These are phyloP conservation scores for Onthophagus taurus DNA, from an alignment of 1,140 invertebrate species.

Conservation along the genomic window DNA sequence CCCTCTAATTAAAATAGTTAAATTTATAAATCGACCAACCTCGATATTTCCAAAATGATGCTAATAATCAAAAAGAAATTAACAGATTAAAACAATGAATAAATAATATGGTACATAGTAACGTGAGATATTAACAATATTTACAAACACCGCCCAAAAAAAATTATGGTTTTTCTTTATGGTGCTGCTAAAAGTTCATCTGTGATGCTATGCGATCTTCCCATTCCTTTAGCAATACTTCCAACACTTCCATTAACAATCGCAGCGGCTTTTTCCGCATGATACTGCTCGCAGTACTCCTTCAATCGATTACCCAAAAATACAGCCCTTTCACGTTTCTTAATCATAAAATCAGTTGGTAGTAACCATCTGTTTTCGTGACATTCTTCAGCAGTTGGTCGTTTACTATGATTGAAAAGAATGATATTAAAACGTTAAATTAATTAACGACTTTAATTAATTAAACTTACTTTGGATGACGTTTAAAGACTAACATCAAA, in stretches of 20 bases:
- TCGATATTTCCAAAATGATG: no score
- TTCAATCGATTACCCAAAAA: slow-evolving; percentile 76
- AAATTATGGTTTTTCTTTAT: slow-evolving; percentile 17
- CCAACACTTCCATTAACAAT: neutral
- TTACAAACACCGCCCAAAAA: slow-evolving; percentile 7
- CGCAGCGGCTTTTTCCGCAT: slow-evolving; percentile 44
- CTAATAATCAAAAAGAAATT: no score
- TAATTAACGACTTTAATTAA: slow-evolving; percentile 18
- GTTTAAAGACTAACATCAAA: slow-evolving; percentile 90
- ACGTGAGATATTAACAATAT: slow-evolving; percentile 11
- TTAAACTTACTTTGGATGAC: slow-evolving; percentile 67
- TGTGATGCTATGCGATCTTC: slow-evolving; percentile 69
- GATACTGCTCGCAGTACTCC: slow-evolving; percentile 70
- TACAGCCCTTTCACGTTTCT: slow-evolving; percentile 79
- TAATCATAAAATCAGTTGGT: slow-evolving; percentile 85
- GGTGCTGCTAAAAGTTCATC: slow-evolving; percentile 62
- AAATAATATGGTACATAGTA: no score
- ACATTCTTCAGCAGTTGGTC: slow-evolving; percentile 87
- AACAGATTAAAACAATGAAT: no score
- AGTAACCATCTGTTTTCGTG: slow-evolving; percentile 92
- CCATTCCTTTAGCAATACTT: slow-evolving; percentile 33
- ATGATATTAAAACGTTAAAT: slow-evolving; percentile 1
- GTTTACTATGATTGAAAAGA: slow-evolving; percentile 58
- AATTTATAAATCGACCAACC: no score
- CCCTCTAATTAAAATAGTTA: no score